Percentiles rank a stretch among this genome's conserved stretches.
Conservation (phyloP, 2,113 vertebrate species). For the Aramus guarauna region DNA sequence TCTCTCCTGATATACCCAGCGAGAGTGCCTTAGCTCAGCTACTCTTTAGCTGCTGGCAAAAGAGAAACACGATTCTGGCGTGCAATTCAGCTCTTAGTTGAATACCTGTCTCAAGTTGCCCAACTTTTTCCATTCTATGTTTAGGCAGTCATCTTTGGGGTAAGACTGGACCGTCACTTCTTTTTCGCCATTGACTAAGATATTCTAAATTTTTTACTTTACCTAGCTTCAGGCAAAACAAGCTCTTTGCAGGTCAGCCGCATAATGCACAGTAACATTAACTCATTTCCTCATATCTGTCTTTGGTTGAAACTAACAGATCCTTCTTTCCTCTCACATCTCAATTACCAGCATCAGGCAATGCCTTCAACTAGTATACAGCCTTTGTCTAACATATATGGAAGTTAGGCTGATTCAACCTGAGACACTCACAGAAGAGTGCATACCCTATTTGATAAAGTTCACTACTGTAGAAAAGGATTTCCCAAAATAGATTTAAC, state of each 20-base stretch:
- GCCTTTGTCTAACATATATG: not conserved
- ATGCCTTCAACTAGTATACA: not conserved
- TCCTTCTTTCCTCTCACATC: not conserved
- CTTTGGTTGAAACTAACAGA: not conserved
- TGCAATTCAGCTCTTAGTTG: not conserved
- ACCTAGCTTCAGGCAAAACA: not conserved
- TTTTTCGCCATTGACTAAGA: not conserved
- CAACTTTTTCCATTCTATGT: not conserved
- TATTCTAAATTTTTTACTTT: not conserved
- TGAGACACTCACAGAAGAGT: not conserved
- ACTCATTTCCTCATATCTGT: not conserved
- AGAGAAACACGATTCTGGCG: not conserved
- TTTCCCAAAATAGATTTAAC: not conserved
- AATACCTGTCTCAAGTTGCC: not conserved
- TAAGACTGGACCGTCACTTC: not conserved
- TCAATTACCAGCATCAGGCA: not conserved
- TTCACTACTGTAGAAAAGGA: not conserved
- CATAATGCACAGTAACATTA: not conserved
- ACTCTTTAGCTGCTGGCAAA: not conserved
- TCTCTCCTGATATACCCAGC: accelerated
- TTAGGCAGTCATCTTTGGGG: not conserved
- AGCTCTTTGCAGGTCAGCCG: not conserved
- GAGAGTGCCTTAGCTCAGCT: not conserved
- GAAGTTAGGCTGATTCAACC: not conserved
- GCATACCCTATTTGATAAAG: not conserved